These are phyloP conservation scores for Molossus molossus DNA, from an alignment of 2,797 vertebrate species.

Conservation along the genomic window DNA sequence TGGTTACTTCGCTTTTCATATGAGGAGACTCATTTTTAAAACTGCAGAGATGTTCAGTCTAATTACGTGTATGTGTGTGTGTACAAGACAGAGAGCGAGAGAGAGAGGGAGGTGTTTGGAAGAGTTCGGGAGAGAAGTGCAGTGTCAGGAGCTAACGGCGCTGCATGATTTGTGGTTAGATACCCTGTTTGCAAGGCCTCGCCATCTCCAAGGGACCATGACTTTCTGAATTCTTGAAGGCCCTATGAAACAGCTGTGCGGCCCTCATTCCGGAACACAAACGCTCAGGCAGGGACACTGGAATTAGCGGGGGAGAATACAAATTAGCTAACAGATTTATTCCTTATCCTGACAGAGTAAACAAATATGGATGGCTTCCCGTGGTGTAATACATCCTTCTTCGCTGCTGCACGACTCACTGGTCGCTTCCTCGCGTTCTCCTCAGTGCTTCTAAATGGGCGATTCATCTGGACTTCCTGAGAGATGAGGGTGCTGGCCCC, in stretches of 20 bases:
- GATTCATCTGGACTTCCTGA: slow-evolving; percentile 86
- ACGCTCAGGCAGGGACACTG: slow-evolving; percentile 74
- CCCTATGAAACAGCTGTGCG: slow-evolving; percentile 84
- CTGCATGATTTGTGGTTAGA: background rate
- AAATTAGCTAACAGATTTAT: slow-evolving; percentile 89
- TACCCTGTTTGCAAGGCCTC: slow-evolving; percentile 59
- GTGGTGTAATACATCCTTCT: slow-evolving; percentile 87
- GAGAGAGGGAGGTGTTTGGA: fast-evolving
- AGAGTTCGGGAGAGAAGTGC: background rate
- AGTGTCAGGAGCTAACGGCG: background rate
- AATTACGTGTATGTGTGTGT: background rate
- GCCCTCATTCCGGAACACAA: slow-evolving; percentile 75
- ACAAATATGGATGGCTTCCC: slow-evolving; percentile 90
- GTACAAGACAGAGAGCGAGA: background rate
- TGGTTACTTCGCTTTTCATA: background rate
- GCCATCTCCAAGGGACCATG: slow-evolving; percentile 80
- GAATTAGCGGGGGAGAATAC: slow-evolving; percentile 88
- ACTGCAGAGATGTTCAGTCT: background rate
- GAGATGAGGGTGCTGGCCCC: slow-evolving; percentile 88
- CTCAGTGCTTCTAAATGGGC: slow-evolving; percentile 85
- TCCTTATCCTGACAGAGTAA: slow-evolving; percentile 87
- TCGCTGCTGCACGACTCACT: slow-evolving; percentile 87
- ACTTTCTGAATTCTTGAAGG: slow-evolving; percentile 80
- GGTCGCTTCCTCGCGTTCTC: slow-evolving; percentile 87
- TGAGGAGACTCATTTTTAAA: background rate